Evolutionary conservation across 2,797 vertebrate species (phyloP).

Genomic region (Eidolon dupreanum): DNA sequence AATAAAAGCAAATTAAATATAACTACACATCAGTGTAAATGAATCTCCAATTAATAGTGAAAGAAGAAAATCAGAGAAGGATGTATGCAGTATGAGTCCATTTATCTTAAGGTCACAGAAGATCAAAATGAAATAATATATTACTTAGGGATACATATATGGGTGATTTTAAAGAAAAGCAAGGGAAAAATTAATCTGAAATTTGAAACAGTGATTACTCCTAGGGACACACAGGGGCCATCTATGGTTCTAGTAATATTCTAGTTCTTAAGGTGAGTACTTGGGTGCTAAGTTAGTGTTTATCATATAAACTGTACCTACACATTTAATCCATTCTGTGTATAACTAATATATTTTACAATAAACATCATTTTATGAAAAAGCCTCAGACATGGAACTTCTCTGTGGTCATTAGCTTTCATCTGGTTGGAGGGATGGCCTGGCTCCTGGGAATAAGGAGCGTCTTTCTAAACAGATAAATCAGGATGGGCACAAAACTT

Average conservation of each 20-base stretch:
- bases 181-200: not conserved
- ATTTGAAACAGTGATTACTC: not conserved
- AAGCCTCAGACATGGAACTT: not conserved
- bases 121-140: not conserved
- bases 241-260: not conserved
- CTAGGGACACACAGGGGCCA: too few species aligned
- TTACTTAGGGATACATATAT: not conserved
- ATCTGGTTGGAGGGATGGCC: not conserved
- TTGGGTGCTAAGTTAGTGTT: not conserved
- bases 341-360: not conserved
- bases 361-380: not conserved
- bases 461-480: slow-evolving; percentile 41
- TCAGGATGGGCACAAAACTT: not conserved
- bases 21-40: not conserved
- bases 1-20: not conserved
- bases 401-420: not conserved
- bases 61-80: not conserved
- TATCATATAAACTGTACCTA: not conserved
- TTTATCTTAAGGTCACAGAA: not conserved
- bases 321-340: not conserved
- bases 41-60: not conserved
- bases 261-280: not conserved
- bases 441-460: not conserved
- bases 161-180: not conserved
- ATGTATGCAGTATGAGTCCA: not conserved